Conservation (phyloP, 2,797 vertebrate species). For the Rhadinocentrus ornatus region DNA sequence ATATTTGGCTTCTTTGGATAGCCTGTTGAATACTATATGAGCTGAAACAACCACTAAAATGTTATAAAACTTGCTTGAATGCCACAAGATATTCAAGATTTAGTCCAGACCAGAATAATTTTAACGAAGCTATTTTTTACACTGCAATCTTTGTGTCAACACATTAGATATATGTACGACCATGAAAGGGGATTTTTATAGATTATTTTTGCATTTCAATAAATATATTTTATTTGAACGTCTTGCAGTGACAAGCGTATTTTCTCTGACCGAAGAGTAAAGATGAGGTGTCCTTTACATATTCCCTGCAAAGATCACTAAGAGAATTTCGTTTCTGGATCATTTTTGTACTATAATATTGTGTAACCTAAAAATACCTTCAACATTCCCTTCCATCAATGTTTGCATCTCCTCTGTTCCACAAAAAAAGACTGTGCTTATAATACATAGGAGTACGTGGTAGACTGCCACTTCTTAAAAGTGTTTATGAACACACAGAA, state of each 20-base stretch:
- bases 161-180: too few species aligned
- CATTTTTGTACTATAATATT: not conserved
- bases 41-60: constrained; percentile 14
- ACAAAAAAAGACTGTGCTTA: not conserved
- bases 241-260: not conserved
- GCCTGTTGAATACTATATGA: constrained; percentile 20
- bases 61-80: constrained; percentile 2
- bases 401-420: not conserved
- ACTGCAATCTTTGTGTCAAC: not conserved
- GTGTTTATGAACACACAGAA: not conserved
- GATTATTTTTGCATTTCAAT: not conserved
- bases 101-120: not conserved
- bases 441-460: not conserved
- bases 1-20: constrained; percentile 31
- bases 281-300: not conserved
- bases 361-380: not conserved
- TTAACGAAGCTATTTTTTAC: not conserved
- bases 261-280: not conserved
- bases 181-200: not conserved
- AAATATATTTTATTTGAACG: not conserved
- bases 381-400: not conserved
- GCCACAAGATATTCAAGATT: constrained; percentile 1
- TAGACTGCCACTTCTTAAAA: not conserved
- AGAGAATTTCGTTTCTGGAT: not conserved
- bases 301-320: not conserved